These are phyloP conservation scores for Agrilus planipennis DNA, from an alignment of 1,140 invertebrate genomes.

Conservation along the genomic window DNA sequence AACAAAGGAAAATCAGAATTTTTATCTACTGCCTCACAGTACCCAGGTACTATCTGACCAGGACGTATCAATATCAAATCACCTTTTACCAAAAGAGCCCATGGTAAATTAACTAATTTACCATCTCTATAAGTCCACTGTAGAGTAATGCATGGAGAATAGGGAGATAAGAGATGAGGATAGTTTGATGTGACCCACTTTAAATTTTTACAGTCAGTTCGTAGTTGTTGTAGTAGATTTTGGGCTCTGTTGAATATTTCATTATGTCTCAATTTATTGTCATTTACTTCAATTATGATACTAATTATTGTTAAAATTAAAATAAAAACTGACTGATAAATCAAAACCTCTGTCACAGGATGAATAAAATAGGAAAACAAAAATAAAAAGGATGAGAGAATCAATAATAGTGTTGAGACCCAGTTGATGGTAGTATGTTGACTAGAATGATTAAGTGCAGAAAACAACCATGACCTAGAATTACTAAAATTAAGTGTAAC, in stretches of 20 bases:
- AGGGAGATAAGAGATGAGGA: constrained; percentile 75
- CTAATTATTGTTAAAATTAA: constrained; percentile 41
- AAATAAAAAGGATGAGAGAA: constrained; percentile 32
- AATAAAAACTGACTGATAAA: constrained; percentile 31
- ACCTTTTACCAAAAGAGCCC: constrained; percentile 77
- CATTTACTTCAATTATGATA: constrained; percentile 45
- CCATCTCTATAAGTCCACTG: constrained; percentile 91
- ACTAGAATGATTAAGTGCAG: constrained; percentile 46
- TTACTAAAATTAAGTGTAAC: constrained; percentile 28
- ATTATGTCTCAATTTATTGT: constrained; percentile 51
- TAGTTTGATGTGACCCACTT: constrained; percentile 68
- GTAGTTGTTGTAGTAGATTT: constrained; percentile 41
- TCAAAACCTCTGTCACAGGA: constrained; percentile 22
- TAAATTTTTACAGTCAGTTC: constrained; percentile 28
- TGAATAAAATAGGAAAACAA: constrained; percentile 31
- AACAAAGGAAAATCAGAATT: constrained; percentile 39
- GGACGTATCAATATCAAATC: constrained; percentile 81
- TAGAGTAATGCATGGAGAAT: constrained; percentile 84
- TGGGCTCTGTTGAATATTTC: constrained; percentile 51
- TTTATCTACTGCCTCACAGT: constrained; percentile 33
- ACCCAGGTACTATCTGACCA: constrained; percentile 50
- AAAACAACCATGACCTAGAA: constrained; percentile 39
- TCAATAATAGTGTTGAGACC: constrained; percentile 48
- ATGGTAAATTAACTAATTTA: constrained; percentile 77
- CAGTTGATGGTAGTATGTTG: constrained; percentile 53